phyloP scores from a whole-genome alignment of 2,797 vertebrate genomes.

The Chrysocyon brachyurus region DNA sequence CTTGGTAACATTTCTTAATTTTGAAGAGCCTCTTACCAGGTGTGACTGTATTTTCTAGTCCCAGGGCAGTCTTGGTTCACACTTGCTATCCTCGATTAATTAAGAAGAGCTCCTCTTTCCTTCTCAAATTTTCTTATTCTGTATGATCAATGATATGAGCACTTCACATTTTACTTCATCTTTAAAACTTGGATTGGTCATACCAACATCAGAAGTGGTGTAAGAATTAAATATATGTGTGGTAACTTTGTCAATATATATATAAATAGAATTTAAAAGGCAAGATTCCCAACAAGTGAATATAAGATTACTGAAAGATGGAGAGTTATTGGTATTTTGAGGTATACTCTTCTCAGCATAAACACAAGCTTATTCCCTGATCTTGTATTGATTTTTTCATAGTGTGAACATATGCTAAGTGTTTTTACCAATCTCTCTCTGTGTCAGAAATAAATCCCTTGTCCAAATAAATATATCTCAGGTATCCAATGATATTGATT shows the following conservation, averaged over 20 bases:
- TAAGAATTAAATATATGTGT: neutral
- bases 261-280: slow-evolving; percentile 16
- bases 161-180: neutral
- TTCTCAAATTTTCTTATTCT: neutral
- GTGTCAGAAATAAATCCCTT: neutral
- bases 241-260: neutral
- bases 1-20: slow-evolving; percentile 34
- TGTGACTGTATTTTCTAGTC: neutral
- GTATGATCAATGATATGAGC: neutral
- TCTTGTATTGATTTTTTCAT: neutral
- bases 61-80: neutral
- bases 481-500: neutral
- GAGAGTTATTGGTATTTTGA: neutral
- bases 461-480: slow-evolving; percentile 16
- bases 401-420: neutral
- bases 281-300: neutral
- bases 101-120: neutral
- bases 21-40: neutral
- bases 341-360: neutral
- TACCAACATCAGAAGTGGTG: neutral
- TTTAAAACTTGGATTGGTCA: neutral
- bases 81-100: neutral
- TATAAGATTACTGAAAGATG: slow-evolving; percentile 10
- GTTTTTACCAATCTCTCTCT: neutral
- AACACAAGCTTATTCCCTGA: neutral